Base-by-base conservation (phyloP, 2,113 vertebrate genomes). In the Urocitellus parryii region DNA sequence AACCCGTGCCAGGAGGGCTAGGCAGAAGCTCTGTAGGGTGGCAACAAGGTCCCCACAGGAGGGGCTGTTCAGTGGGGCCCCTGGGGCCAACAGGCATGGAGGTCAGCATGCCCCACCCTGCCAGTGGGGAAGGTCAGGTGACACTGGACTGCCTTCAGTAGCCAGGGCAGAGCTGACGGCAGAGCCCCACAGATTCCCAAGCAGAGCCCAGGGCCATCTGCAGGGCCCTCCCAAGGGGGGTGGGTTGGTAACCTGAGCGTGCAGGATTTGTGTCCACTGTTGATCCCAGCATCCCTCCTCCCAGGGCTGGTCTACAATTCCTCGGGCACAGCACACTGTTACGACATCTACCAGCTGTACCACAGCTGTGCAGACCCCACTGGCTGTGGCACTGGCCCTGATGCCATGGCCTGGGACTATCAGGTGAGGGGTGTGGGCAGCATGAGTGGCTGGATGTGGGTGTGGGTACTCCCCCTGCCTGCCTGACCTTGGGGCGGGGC, bases 341-440 rank as follows among this genome's bases (percentile, higher is more conserved):
- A 98, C 0, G 98, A 99, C 97, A 97, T 99, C 53, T 99, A 99
- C 96, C 96, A 3, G 51, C 98, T 99, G 87, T 99, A 99, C 96
- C 97, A 95, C 81, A 96, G 99, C 92, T 99, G 99, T 65, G 99
- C 99, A 0, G 99, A 99, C 96, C 99, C 99, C 72, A 99, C 99
- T 0, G 99, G 99, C 94, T 99, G 99, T 0, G 99, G 99, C 79
- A 93, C 79, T 0, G 99, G 99, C 48, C 83, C 94, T 0, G 27
- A 99, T 0, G 99, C 99, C 2, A 73, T 98, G 95, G 99, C 99
- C 37, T 99, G 99, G 99, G 99, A 99, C 98, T 99, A 99, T 95
- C 99, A 99, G 99, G 99, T 99, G 95, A 16, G 3, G 16, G 1
- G 16, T 8, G 42, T 39, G 5, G 95, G 2, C 12, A 0, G 17